Evolutionary conservation across 2,888 invertebrate species (phyloP), one percentile per base, ranked within the genome.

Genomic region (Priocnemis perturbator): DNA sequence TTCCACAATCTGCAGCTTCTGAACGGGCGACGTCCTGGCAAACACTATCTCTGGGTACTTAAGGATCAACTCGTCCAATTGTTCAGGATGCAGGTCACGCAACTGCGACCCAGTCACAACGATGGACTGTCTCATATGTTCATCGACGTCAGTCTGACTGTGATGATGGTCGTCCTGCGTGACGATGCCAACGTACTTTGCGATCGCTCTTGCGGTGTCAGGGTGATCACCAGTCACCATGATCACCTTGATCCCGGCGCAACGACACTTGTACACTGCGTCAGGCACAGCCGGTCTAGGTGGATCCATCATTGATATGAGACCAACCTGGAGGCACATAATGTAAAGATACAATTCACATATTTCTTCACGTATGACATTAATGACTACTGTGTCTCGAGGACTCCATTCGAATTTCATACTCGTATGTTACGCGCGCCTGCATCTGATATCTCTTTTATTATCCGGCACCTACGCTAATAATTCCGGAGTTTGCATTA

Each of bases 271-370:
- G 85, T 96, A 96, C 3, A 98, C 98, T 77, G 98, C 98, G 89
- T 98, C 98, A n/a, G 98, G 98, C 74, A 98, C 98, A 86, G 98
- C 98, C 79, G 98, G 97, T 83, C 98, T 93, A 17, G 98, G 98
- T 63, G 98, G 98, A 91, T 98, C 98, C 91, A 98, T 98, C 98
- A 98, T 98, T 78, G 98, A 97, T 96, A 98, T 97, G 30, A 98
- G 93, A 62, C 98, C 98, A 63, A 98, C 96, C 90, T 93, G 93
- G 66, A 93, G 88, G 30, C n/a, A n/a, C n/a, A n/a, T n/a, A n/a
- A n/a, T n/a, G n/a, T n/a, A n/a, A 93, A 90, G 15, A 90, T 91
- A 74, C 90, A 90, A 0, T 93, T 84, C 0, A 95, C 94, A 85
- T 37, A 11, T 37, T 37, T 11, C 1, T 11, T 9, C 11, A 37